Evolutionary conservation across 2,888 invertebrate genomes (phyloP), one percentile per base, ranked within the genome.

Genomic region (Vesta saturnalis): DNA sequence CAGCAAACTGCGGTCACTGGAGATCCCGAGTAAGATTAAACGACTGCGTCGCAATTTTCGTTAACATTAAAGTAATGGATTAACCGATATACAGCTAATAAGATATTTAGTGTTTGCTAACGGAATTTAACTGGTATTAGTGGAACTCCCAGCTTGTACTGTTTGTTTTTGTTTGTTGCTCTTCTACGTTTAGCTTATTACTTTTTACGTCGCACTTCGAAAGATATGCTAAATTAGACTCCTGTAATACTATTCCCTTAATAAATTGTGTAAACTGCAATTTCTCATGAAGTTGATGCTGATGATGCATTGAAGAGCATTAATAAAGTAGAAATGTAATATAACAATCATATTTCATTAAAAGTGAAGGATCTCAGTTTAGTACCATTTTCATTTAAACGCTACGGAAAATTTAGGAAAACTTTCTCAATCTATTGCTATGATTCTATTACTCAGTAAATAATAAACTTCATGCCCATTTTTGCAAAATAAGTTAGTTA

Each of bases 21-120:
- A 79, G 80, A 80, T 79, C 75, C 70, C 71, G 72, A 74, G 72
- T 73, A 73, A 80, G 80, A 81, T 81, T 81, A 80, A 79, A 78
- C 76, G 76, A 70, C 76, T 72, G 73, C 74, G 73, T 72, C 66
- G 73, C 74, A 77, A 75, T 75, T 75, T 76, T 75, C 76, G 75
- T 74, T 76, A 74, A 77, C 74, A 76, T 73, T 72, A 75, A 75
- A 71, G 73, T 75, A 75, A 76, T 72, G 70, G 72, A 70, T 73
- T 72, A 73, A 70, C 69, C 65, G 65, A 74, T 73, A 72, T 72
- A 73, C 73, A 74, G 74, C 76, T 77, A 77, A 79, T 79, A 77
- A 77, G 75, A 76, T 77, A 78, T 79, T 77, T 79, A 79, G 77
- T 78, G 75, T 78, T 79, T 78, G 77, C 76, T 71, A 73, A 69